These are phyloP conservation scores for Amphiprion percula DNA, from an alignment of 2,113 vertebrate species.

Conservation along the genomic window DNA sequence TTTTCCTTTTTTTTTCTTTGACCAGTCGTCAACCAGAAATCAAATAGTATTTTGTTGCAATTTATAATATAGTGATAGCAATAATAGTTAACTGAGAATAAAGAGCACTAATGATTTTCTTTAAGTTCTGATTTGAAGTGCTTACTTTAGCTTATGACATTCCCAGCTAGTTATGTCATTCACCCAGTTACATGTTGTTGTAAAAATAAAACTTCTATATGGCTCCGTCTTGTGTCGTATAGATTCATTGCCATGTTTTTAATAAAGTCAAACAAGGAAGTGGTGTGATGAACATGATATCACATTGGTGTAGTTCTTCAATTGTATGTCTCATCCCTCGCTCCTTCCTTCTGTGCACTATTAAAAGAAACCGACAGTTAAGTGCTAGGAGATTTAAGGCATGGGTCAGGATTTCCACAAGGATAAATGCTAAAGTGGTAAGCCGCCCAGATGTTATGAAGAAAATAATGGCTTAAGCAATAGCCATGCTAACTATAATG, in stretches of 20 bases:
- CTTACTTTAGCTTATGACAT: neutral
- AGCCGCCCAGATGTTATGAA: too few species aligned
- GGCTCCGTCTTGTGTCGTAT: neutral
- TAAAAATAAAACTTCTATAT: too few species aligned
- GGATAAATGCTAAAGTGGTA: neutral
- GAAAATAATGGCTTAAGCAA: too few species aligned
- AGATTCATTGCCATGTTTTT: neutral
- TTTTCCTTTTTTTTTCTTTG: too few species aligned
- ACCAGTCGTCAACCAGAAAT: too few species aligned
- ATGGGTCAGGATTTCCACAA: neutral
- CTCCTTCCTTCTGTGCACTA: neutral
- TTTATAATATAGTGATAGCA: too few species aligned
- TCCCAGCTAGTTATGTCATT: too few species aligned
- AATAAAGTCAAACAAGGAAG: conserved; percentile 21
- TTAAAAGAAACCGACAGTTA: neutral
- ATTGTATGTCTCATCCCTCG: neutral
- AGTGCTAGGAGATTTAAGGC: neutral
- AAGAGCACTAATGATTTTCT: neutral
- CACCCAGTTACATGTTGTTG: too few species aligned
- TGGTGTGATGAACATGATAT: neutral
- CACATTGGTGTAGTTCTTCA: neutral
- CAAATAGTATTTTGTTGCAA: too few species aligned
- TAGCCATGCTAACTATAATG: too few species aligned
- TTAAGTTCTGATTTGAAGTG: neutral
- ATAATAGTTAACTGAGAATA: neutral